Evolutionary conservation across 2,797 vertebrate genomes (phyloP), one percentile per base, ranked within the genome.

Genomic region (Oryzias dopingdopingensis): DNA sequence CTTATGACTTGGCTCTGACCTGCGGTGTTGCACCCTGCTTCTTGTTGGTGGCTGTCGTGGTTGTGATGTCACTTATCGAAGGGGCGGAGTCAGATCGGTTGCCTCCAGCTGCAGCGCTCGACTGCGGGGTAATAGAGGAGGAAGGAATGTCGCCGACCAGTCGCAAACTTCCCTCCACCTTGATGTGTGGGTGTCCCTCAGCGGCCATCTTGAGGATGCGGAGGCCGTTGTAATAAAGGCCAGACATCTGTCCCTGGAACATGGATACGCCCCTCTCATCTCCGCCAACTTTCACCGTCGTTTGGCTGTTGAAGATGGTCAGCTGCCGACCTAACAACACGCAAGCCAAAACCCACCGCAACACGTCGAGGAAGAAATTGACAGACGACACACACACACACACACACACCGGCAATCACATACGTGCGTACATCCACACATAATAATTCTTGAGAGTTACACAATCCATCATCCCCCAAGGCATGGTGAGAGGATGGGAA

Each of bases 231-330:
- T 99, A 99, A 93, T 99, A 99, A 81, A 99, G 95, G 81, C 97
- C 97, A 63, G 96, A 95, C 64, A 99, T 93, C 91, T 99, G 97
- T 68, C 97, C 97, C 92, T 99, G 97, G 92, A 98, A 99, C 88
- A 96, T 96, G 59, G 94, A 94, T 47, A 93, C 87, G 0, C 83
- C 73, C 63, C 88, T 89, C 76, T 97, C 95, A 65, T 92, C 94
- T 74, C 96, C 95, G 70, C 97, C 97, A 67, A 99, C 98, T 72
- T 94, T 95, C 91, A 99, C 98, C 52, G 96, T 98, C 65, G 96
- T 97, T 94, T 99, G 97, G 89, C 97, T 99, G 94, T 99, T 99
- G 94, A 99, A 99, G 94, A 99, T 99, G 93, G 97, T 99, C 88
- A 99, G 93, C 92, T 99, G 97, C 80, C 97, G 96, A 83, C 97